Evolutionary conservation across 2,888 invertebrate genomes (phyloP).

Genomic region (Craniophora ligustri): DNA sequence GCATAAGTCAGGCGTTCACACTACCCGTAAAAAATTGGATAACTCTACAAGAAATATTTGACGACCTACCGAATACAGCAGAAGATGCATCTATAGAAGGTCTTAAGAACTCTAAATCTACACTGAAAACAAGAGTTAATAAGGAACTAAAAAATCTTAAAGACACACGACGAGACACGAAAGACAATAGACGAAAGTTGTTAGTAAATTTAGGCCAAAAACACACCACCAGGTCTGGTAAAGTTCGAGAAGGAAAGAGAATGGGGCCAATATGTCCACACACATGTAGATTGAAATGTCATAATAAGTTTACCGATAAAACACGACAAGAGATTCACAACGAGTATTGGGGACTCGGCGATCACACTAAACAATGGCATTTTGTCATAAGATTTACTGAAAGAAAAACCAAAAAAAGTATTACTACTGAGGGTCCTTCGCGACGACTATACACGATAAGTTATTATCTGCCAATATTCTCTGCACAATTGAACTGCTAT

Average conservation of each 20-base stretch:
- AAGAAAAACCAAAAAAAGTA: not conserved
- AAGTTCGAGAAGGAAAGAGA: not conserved
- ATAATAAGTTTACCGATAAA: not conserved
- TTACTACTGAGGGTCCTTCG: not conserved
- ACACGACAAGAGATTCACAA: not conserved
- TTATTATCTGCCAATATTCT: not conserved
- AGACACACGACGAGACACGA: not conserved
- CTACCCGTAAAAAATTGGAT: not conserved
- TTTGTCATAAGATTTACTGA: not conserved
- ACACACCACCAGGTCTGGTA: not conserved
- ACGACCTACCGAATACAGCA: no score
- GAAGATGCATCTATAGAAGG: no score
- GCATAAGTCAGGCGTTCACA: not conserved
- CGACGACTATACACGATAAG: not conserved
- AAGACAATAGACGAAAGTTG: not conserved
- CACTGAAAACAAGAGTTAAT: not conserved
- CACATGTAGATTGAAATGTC: slow-evolving; percentile 2
- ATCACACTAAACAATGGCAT: slow-evolving; percentile 4
- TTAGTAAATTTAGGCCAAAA: not conserved
- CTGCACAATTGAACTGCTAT: not conserved
- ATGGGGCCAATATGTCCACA: not conserved
- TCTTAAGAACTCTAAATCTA: no score
- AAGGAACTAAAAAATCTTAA: not conserved
- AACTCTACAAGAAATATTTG: not conserved
- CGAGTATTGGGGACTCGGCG: slow-evolving; percentile 1